Conservation (phyloP, 1,140 invertebrate genomes). For the Temnothorax curvispinosus region DNA sequence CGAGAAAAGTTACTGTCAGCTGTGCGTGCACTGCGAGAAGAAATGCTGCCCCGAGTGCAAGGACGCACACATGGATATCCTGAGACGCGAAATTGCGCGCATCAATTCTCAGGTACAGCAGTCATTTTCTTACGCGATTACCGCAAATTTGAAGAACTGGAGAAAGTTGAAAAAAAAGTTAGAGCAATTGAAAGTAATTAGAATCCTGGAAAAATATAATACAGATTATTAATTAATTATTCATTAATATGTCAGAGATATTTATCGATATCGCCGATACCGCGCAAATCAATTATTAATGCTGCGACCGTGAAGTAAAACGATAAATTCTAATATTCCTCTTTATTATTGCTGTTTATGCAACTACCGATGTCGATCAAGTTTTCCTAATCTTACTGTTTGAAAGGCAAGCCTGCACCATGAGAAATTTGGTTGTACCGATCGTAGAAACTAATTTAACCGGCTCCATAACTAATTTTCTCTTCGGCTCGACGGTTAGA, state of each 20-base stretch:
- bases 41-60: constrained; percentile 96
- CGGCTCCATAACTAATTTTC: constrained; percentile 47
- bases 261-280: not conserved
- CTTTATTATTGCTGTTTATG: not conserved
- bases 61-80: constrained; percentile 97
- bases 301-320: not conserved
- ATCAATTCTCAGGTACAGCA: constrained; percentile 95
- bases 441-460: constrained; percentile 35
- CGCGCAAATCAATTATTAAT: not conserved
- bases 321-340: not conserved
- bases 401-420: not conserved
- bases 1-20: constrained; percentile 95
- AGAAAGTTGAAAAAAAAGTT: not conserved
- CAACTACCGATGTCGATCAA: not conserved
- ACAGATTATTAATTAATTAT: not conserved
- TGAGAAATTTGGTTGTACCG: constrained; percentile 1
- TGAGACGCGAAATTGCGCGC: constrained; percentile 96
- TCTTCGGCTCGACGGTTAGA: constrained; percentile 20
- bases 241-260: not conserved
- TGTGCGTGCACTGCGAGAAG: constrained; percentile 97
- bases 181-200: not conserved
- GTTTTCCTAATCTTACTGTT: not conserved
- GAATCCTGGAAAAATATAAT: not conserved
- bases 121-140: not conserved
- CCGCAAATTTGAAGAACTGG: not conserved